Evolutionary conservation across 2,797 vertebrate species (phyloP), one percentile per base, ranked within the genome.

Genomic region (Pseudocheirus occidentalis): DNA sequence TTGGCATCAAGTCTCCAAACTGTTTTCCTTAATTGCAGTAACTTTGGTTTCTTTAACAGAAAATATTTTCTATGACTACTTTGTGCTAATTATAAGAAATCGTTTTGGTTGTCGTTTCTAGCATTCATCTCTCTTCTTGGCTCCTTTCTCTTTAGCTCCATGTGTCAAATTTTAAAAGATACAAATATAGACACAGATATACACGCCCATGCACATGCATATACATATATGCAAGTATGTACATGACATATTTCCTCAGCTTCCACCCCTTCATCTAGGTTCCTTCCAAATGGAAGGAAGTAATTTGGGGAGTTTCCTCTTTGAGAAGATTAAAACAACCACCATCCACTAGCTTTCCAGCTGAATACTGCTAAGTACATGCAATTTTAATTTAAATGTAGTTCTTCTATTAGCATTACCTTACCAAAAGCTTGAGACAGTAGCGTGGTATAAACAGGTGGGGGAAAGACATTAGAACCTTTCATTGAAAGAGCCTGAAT

Each of bases 21-120:
- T 93, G 59, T 66, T 58, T 94, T 91, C n/a, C 50, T 94, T 55
- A 93, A 9, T 56, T 92, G 90, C 66, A 95, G 57, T 53, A 91
- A 27, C 52, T 92, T 58, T 90, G 0, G 52, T 90, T 93, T 58
- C n/a, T 91, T 46, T 73, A 73, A 55, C 27, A 66, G 55, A 31
- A 92, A 40, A 57, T n/a, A 91, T 90, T 73, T 92, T 89, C 66
- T 73, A 50, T 73, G 55, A 58, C 58, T 24, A 0, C 59, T 93
- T 95, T 59, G 93, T 93, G 40, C 54, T 73, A 31, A 50, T 57
- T 27, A 55, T 18, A 27, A 46, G 73, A 46, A 81, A 13, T 46
- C 46, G 29, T 95, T 95, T 81, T 90, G 94, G 58, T 57, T 73
- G 34, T 50, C 21, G 46, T 46, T 56, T 18, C 66, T 31, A 34